Base-by-base conservation (phyloP, 2,113 vertebrate species). In the Gobio gobio region DNA sequence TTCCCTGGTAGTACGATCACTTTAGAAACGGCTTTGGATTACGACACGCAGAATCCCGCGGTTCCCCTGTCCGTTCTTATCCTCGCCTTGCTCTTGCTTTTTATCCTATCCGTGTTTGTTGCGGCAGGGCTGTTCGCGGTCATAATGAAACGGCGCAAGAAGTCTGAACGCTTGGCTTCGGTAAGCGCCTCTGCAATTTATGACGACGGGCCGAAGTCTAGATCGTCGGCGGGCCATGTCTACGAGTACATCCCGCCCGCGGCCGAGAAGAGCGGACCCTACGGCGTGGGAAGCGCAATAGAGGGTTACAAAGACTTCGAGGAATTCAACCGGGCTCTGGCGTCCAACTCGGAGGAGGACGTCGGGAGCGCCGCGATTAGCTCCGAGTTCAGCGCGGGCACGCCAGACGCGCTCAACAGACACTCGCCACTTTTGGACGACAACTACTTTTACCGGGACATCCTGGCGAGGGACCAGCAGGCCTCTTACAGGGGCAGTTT, bases 1-100 rank as follows among this genome's bases (percentile, higher is more conserved):
- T 90, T 94, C 26, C 95, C 96, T 0, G 94, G 94, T 56, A 94
- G 95, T 91, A 96, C 96, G 86, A 95, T 96, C 88, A 95, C 95
- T 2, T 94, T 94, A 66, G 95, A 97, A 86, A 95, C 95, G 8
- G 94, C 95, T 0, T 89, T 96, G 82, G 94, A 95, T 72, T 88
- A 94, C 13, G 96, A 97, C 85, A 91, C 93, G 0, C 93, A 94
- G 1, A 91, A 93, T 83, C 88, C 90, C 36, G 92, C 96, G 0
- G 96, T 99, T 81, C 98, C 98, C 78, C 91, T 99, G 73, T 99
- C 98, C 0, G 97, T 99, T 88, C 89, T 99, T 76, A 99, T 99
- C 58, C 97, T 99, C 36, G 97, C 96, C 70, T 93, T 99, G 75
- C 94, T 99, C 77, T 92, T 99, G 78, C 96, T 99, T 22, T 98